These are phyloP conservation scores for Aegithalos caudatus DNA, from an alignment of 2,113 vertebrate species.

Conservation along the genomic window DNA sequence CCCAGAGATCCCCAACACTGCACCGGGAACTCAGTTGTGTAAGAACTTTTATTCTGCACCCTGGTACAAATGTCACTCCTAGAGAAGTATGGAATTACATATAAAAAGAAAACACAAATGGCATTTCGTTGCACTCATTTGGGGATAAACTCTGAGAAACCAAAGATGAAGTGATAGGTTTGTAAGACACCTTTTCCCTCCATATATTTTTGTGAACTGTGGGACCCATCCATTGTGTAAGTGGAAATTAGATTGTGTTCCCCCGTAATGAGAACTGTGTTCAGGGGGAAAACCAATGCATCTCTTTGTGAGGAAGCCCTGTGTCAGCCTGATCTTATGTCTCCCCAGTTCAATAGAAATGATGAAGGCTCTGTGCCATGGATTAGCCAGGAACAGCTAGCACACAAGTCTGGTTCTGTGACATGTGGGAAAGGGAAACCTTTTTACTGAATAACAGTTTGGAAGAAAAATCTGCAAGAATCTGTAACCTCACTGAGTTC, in stretches of 20 bases:
- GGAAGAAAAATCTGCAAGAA: constrained; percentile 28
- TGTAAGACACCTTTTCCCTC: not conserved
- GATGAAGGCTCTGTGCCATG: not conserved
- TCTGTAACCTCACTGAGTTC: constrained; percentile 4
- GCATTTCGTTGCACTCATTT: not conserved
- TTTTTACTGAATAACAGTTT: not conserved
- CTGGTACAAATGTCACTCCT: not conserved
- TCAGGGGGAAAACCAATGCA: constrained; percentile 26
- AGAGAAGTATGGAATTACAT: not conserved
- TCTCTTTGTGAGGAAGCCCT: constrained; percentile 29
- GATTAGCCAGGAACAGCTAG: not conserved
- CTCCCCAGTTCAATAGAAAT: constrained; percentile 8
- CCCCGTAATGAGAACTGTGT: constrained; percentile 27
- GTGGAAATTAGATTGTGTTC: constrained; percentile 57
- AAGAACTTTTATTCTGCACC: not conserved
- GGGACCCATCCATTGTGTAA: constrained; percentile 27
- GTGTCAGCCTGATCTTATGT: not conserved
- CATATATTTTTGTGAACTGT: constrained; percentile 15
- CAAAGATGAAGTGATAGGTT: not conserved
- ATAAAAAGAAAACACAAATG: not conserved
- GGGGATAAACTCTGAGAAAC: not conserved
- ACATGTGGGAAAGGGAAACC: not conserved
- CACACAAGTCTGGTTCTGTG: not conserved
- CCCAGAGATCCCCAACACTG: not conserved
- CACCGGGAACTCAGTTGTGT: not conserved